Base-by-base conservation (phyloP, 2,113 vertebrate genomes). In the Hippocampus guttulatus region DNA sequence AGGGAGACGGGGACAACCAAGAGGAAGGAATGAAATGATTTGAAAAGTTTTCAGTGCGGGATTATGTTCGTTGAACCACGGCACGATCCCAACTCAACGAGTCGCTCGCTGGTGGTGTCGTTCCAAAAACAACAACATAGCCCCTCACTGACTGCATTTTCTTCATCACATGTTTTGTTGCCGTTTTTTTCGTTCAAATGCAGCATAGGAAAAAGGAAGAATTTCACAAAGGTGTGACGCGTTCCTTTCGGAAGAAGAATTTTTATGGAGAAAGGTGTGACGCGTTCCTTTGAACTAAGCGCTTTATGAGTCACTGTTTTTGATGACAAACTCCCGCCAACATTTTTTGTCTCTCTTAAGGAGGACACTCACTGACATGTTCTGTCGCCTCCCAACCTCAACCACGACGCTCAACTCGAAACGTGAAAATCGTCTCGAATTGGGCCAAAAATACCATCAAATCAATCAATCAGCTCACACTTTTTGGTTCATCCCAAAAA, bases 51-150 rank as follows among this genome's bases (percentile, higher is more conserved):
- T 93, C 93, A 92, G 92, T 91, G 93, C 91, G 85, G 85, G 91
- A 88, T 40, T 88, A 85, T 91, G 88, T 92, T 88, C 92, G 88
- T 93, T 91, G 91, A 88, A 92, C 90, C 93, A 93, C 90, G 85
- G 91, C 90, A 90, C 88, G 80, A 88, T 84, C 65, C 73, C 75
- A 87, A 77, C 79, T 75, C 88, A 9, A 38, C 58, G 49, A 75
- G 57, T 54, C 62, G 2, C n/a, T 68, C 75, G 33, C 33, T 38
- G 18, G 60, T 73, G 63, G 70, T 55, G 75, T 85, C 21, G 41
- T 74, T 90, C 91, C 89, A 43, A 8, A 49, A 60, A 30, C 5
- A 85, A 90, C 93, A 86, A 88, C 88, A 87, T 68, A 73, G 30
- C 76, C 70, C 77, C 65, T 76, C 77, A 79, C 75, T 71, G 76